A percentile compares a stretch with the other conserved stretches of the same genome.
Evolutionary conservation across 1,140 invertebrate species (phyloP).

Genomic region (Drosophila ogumai): DNA sequence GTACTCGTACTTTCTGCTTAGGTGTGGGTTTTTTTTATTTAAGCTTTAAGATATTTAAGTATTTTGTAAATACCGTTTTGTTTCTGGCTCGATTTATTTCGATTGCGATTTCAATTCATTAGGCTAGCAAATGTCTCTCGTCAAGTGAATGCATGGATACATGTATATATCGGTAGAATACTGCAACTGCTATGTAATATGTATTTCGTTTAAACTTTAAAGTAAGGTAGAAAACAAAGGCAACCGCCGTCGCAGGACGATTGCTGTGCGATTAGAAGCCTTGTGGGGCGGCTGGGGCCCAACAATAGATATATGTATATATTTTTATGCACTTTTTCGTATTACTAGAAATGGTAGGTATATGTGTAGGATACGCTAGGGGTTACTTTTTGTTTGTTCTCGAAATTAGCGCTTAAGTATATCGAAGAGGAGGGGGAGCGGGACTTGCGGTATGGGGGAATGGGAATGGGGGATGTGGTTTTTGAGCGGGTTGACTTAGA

Average conservation of each 20-base stretch:
- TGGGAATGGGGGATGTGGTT: conserved; percentile 9
- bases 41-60: conserved; percentile 73
- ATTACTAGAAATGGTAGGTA: conserved; percentile 60
- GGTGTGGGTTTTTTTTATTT: conserved; percentile 26
- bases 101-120: conserved; percentile 68
- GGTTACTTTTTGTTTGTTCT: conserved; percentile 54
- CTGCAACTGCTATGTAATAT: conserved; percentile 75
- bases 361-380: conserved; percentile 65
- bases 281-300: conserved; percentile 45
- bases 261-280: conserved; percentile 72
- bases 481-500: conserved; percentile 69
- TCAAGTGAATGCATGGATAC: conserved; percentile 58
- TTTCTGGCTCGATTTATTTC: conserved; percentile 50
- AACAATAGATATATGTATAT: conserved; percentile 47
- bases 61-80: conserved; percentile 80
- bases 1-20: conserved; percentile 38
- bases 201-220: conserved; percentile 30
- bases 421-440: conserved; percentile 7
- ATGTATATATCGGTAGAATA: conserved; percentile 67
- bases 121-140: conserved; percentile 73
- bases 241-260: conserved; percentile 45
- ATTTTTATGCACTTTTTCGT: conserved; percentile 38
- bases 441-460: conserved; percentile 3
- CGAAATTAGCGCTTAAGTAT: conserved; percentile 72
- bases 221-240: conserved; percentile 73